These are phyloP conservation scores for Erinaceus europaeus DNA, from an alignment of 2,113 vertebrate genomes.

Conservation along the genomic window DNA sequence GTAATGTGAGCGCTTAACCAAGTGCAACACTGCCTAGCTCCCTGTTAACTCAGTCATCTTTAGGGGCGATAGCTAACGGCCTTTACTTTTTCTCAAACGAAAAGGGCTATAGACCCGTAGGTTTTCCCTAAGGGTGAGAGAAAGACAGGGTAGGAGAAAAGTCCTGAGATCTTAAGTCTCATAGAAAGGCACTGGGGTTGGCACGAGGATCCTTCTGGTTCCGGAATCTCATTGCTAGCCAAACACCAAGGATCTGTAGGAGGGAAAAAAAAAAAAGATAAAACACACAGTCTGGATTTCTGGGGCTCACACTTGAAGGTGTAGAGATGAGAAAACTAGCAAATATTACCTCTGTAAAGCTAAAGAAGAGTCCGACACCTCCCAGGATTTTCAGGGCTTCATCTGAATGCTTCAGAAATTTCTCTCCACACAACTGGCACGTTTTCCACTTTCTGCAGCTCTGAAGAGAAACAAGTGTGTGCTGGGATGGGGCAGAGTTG, in stretches of 20 bases:
- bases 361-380: slow-evolving; percentile 95
- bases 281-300: neutral
- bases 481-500: neutral
- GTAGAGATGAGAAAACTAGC: neutral
- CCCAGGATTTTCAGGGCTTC: slow-evolving; percentile 93
- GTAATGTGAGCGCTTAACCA: too few relatives aligned
- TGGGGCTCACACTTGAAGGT: neutral
- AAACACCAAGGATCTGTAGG: slow-evolving; percentile 91
- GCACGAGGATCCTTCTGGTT: slow-evolving; percentile 95
- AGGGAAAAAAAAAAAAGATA: neutral
- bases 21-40: too few relatives aligned
- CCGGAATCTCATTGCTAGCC: slow-evolving; percentile 93
- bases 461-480: neutral
- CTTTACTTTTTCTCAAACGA: slow-evolving; percentile 37
- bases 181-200: slow-evolving; percentile 95
- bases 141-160: slow-evolving; percentile 14
- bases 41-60: neutral
- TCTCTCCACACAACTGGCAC: slow-evolving; percentile 86
- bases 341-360: slow-evolving; percentile 91
- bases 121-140: slow-evolving; percentile 26
- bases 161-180: slow-evolving; percentile 64
- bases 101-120: neutral
- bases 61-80: neutral
- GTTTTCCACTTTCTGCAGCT: slow-evolving; percentile 63
- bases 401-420: slow-evolving; percentile 88